Evolutionary conservation across 1,140 invertebrate species (phyloP), one percentile per base, ranked within the genome.

Genomic region (Sesamia nonagrioides): DNA sequence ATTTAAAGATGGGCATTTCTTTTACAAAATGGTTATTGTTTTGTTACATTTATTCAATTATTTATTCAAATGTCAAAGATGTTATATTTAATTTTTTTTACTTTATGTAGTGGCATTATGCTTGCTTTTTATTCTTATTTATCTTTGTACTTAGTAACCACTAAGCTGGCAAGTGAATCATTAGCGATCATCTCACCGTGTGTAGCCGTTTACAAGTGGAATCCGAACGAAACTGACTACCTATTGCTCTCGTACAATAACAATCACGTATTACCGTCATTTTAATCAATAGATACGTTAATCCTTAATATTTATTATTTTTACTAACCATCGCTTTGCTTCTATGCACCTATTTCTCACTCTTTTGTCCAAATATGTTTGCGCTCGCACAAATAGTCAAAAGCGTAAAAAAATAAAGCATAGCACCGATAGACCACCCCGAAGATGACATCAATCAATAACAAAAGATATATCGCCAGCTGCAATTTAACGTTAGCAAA

Each of bases 391-490:
- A 81, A 76, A 83, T 78, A 78, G 8, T 76, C 33, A 48, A 54
- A 75, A 45, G 73, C 35, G 63, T 69, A 78, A 81, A 75, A 84
- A 84, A 82, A 74, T 69, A 77, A 84, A 75, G 71, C 48, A 58
- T 72, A 54, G 45, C 52, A 21, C 80, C 71, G 81, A 86, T 83
- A 82, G 83, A 82, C 87, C 85, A 86, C 84, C 87, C 86, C 85
- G 82, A 84, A 86, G 63, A 89, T 89, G 87, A 87, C 86, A 91
- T 89, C 88, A 92, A 92, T 92, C 88, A 91, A 92, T 92, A 91
- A 91, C 86, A 91, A 88, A 83, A 81, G 78, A 84, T 74, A 75
- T 61, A 72, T 78, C 50, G 68, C 54, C 13, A 74, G 50, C 71
- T 27, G 9, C 76, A 73, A 56, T 61, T 61, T 54, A 72, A 21